These are phyloP conservation scores for Sorex araneus DNA, from an alignment of 2,113 vertebrate genomes.

Conservation along the genomic window DNA sequence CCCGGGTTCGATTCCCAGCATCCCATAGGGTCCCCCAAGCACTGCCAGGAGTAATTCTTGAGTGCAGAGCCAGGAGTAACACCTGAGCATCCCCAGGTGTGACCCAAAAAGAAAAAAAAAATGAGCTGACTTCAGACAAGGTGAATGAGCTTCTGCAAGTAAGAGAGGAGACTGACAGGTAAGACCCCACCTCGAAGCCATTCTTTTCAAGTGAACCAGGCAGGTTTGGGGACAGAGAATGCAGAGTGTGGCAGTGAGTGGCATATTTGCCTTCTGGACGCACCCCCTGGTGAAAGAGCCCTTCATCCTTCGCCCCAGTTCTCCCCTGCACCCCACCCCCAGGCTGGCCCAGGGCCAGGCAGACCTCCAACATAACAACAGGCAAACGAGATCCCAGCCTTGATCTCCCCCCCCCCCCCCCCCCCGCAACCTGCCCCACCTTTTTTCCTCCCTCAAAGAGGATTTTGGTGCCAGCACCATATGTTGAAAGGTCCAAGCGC, in stretches of 20 bases:
- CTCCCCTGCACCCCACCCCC: background rate
- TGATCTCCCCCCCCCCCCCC: slow-evolving; percentile 70
- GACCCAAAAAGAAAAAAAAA: too few relatives aligned
- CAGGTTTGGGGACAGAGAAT: background rate
- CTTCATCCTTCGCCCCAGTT: slow-evolving; percentile 74
- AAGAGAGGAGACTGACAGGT: too few relatives aligned
- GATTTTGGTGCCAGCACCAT: slow-evolving; percentile 84
- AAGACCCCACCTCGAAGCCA: background rate
- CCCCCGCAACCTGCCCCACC: too few relatives aligned
- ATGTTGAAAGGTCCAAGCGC: slow-evolving; percentile 84
- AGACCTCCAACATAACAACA: slow-evolving; percentile 85
- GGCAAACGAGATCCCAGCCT: slow-evolving; percentile 83
- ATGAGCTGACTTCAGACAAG: background rate
- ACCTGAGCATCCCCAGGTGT: too few relatives aligned
- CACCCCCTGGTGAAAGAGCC: slow-evolving; percentile 80
- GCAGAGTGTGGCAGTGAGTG: background rate
- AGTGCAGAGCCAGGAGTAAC: too few relatives aligned
- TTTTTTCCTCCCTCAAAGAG: slow-evolving; percentile 72
- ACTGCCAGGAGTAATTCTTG: too few relatives aligned
- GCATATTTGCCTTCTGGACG: slow-evolving; percentile 53
- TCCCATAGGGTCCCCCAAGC: too few relatives aligned
- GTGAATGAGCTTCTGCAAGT: background rate
- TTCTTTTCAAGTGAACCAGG: background rate
- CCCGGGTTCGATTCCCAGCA: too few relatives aligned
- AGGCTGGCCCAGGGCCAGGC: slow-evolving; percentile 80